A percentile compares a stretch with the other conserved stretches of the same genome.
These are phyloP conservation scores for Stichopus chloronotus DNA, from an alignment of 35 echinoderm and acorn worm genomes.

Conservation along the genomic window DNA sequence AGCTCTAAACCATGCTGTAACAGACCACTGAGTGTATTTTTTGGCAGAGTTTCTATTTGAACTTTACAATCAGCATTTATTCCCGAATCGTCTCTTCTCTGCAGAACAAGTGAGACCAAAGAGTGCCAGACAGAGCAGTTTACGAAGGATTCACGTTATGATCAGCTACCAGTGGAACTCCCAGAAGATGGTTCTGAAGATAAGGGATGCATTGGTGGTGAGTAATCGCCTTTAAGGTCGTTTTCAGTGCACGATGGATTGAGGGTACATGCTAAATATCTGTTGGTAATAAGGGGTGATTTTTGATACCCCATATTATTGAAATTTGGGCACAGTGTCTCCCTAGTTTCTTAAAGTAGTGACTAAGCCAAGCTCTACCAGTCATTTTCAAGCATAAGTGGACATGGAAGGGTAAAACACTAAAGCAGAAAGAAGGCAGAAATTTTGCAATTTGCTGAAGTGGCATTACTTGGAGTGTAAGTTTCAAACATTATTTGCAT, in stretches of 20 bases:
- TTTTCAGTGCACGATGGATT: background rate
- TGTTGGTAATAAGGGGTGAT: background rate
- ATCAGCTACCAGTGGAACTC: constrained; percentile 96
- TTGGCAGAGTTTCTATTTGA: too few species aligned
- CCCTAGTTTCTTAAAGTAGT: background rate
- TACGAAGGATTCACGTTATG: constrained; percentile 84
- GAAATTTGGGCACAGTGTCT: background rate
- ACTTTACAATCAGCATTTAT: too few species aligned
- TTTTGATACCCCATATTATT: background rate
- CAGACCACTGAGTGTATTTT: too few species aligned
- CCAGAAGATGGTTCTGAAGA: constrained; percentile 78
- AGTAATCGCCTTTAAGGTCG: background rate
- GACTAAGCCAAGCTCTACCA: too few species aligned
- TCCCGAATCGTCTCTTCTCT: too few species aligned
- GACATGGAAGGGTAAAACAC: too few species aligned
- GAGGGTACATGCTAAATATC: background rate
- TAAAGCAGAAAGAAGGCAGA: too few species aligned
- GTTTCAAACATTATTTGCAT: too few species aligned
- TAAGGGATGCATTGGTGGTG: constrained; percentile 72
- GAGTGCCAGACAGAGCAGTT: constrained; percentile 61
- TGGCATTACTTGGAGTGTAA: too few species aligned
- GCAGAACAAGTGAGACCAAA: constrained; percentile 52
- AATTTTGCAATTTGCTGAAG: too few species aligned
- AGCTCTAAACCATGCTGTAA: too few species aligned
- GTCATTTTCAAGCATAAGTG: too few species aligned